Evolutionary conservation across 2,797 vertebrate genomes (phyloP).

Genomic region (Cirrhinus molitorella): DNA sequence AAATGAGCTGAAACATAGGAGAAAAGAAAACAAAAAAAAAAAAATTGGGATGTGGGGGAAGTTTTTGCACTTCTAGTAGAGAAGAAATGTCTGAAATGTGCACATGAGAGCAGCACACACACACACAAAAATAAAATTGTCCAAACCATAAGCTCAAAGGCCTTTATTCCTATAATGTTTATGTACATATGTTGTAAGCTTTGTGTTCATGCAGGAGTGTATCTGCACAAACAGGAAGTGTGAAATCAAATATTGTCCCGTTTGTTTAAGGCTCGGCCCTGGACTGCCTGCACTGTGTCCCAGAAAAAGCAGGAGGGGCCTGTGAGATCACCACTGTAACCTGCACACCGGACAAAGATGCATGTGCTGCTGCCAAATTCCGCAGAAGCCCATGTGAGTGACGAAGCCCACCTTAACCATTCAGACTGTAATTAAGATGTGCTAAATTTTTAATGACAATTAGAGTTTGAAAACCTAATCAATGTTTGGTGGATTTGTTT

Average conservation of each 20-base stretch:
- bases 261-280: conserved; percentile 71
- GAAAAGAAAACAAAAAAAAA: not conserved
- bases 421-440: not conserved
- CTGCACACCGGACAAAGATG: conserved; percentile 70
- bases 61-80: not conserved
- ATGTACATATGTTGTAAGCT: not conserved
- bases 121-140: too few relatives aligned
- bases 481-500: conserved; percentile 3
- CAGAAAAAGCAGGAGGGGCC: conserved; percentile 63
- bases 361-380: conserved; percentile 71
- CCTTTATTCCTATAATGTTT: not conserved
- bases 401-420: not conserved
- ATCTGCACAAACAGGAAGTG: not conserved
- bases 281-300: conserved; percentile 72
- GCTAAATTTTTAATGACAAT: not conserved
- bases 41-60: not conserved
- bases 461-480: not conserved
- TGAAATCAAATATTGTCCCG: not conserved
- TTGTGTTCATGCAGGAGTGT: not conserved
- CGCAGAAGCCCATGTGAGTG: conserved; percentile 72
- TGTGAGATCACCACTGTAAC: conserved; percentile 67
- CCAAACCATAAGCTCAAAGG: not conserved
- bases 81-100: not conserved
- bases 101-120: not conserved
- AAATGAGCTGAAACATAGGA: not conserved